Evolutionary conservation across 1,140 invertebrate species (phyloP).

Genomic region (Dendroctonus valens): DNA sequence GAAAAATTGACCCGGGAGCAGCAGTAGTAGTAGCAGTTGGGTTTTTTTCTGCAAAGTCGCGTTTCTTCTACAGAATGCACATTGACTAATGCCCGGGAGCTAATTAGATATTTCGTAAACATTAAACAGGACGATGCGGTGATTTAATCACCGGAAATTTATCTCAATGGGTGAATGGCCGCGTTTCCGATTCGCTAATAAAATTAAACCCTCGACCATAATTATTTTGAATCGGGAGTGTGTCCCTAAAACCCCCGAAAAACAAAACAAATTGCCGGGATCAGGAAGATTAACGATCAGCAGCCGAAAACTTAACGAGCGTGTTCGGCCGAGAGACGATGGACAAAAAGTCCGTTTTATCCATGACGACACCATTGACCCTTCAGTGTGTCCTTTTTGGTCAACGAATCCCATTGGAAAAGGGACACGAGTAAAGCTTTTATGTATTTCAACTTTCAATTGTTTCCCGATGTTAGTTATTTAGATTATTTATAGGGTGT

Average conservation of each 20-base stretch:
- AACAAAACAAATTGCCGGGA: constrained; percentile 29
- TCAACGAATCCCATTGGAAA: constrained; percentile 10
- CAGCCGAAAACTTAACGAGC: constrained; percentile 19
- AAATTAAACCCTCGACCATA: constrained; percentile 4
- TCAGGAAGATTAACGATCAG: constrained; percentile 29
- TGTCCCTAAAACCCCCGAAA: neutral
- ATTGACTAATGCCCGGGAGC: no score
- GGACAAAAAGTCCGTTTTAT: constrained; percentile 31
- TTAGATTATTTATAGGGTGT: neutral
- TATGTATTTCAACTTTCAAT: constrained; percentile 18
- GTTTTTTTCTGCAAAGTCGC: no score
- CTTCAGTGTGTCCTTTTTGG: constrained; percentile 1
- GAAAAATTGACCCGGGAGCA: no score
- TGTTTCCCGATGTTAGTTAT: constrained; percentile 2
- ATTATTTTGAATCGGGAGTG: constrained; percentile 10
- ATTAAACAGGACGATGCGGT: no score
- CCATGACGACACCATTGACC: constrained; percentile 17
- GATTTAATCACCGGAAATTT: no score
- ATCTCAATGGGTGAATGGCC: no score
- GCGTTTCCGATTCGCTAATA: constrained; percentile 5
- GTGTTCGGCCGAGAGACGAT: constrained; percentile 22
- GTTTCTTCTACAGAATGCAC: no score
- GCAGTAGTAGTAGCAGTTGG: no score
- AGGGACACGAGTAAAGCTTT: constrained; percentile 2
- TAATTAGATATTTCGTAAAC: no score